Base-by-base conservation (phyloP, 2,888 invertebrate genomes). In the Cataglyphis rosenhaueri region DNA sequence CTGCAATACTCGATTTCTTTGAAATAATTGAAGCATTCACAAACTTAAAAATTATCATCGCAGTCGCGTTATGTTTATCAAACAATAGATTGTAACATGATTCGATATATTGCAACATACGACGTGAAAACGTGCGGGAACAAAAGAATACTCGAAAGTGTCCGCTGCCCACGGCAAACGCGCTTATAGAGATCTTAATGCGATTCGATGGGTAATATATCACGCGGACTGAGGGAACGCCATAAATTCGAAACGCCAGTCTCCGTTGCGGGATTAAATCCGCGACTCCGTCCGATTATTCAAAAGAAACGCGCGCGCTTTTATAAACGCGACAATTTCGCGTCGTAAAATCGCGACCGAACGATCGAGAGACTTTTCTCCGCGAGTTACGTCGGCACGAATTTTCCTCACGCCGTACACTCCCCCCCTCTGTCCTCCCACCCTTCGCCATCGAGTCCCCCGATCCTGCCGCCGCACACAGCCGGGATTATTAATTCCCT, bases 401-500 rank as follows among this genome's bases (percentile, higher is more conserved):
- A 87, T 87, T 44, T 87, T 61, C 29, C 21, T 25, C 64, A 35
- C 62, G 38, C 62, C 66, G 62, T 64, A 44, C 15, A 21, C 4
- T 55, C 62, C 44, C 41, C 41, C 41, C 12, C 12, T 41, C 12
- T 41, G 12, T 0, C 41, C 32, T 44, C 52, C 10, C n/a, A 1
- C 32, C 41, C 59, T 38, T 76, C 66, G 12, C 35, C 29, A 35
- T 10, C 21, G 15, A 15, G 38, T 55, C 79, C 83, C 70, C 83
- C 70, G 35, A 70, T 59, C 59, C 85, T 76, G 64, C 70, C 83
- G 57, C 38, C 74, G 29, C 57, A 35, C 81, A 61, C 83, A 61
- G 71, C 61, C 73, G 59, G 84, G 89, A 90, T 90, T 90, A 90
- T 90, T 90, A 90, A 90, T 90, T 90, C 89, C 90, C 90, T 90